Percentiles rank a stretch among this genome's conserved stretches.
Evolutionary conservation across 2,888 invertebrate species (phyloP).

Genomic region (Euphydryas editha): DNA sequence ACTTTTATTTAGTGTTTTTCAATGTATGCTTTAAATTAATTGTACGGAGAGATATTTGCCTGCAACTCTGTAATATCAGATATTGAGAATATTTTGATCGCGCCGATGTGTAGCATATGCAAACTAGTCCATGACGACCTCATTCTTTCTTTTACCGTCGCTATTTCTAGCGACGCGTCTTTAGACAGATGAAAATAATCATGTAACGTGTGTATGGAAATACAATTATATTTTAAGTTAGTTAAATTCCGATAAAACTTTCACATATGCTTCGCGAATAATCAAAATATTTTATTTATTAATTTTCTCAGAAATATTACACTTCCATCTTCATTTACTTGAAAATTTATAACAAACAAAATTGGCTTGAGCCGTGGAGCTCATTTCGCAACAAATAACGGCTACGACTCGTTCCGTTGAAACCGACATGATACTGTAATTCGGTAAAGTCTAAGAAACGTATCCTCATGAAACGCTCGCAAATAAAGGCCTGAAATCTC

Average conservation of each 20-base stretch:
- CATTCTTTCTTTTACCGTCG: conserved; percentile 43
- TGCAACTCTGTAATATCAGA: not conserved
- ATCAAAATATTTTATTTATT: not conserved
- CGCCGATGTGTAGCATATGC: conserved; percentile 20
- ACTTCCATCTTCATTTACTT: conserved; percentile 25
- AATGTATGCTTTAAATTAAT: not conserved
- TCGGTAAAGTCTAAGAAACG: conserved; percentile 18
- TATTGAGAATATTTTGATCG: conserved; percentile 4
- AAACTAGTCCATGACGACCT: conserved; percentile 40
- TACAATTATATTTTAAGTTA: conserved; percentile 24
- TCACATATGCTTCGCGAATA: not conserved
- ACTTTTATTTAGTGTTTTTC: no score
- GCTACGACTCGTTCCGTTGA: conserved; percentile 20
- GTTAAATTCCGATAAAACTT: no score
- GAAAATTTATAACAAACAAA: conserved; percentile 39
- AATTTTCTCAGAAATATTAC: conserved; percentile 19
- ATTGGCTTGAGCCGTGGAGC: conserved; percentile 35
- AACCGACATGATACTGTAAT: conserved; percentile 28
- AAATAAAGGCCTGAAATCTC: conserved; percentile 28
- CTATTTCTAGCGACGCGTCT: conserved; percentile 43
- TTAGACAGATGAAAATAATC: conserved; percentile 30
- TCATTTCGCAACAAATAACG: conserved; percentile 36
- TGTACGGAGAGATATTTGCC: not conserved
- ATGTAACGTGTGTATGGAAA: conserved; percentile 23
- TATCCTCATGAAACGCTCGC: conserved; percentile 24